These are phyloP conservation scores for Thaumatotibia leucotreta DNA, from an alignment of 1,140 invertebrate species.

Conservation along the genomic window DNA sequence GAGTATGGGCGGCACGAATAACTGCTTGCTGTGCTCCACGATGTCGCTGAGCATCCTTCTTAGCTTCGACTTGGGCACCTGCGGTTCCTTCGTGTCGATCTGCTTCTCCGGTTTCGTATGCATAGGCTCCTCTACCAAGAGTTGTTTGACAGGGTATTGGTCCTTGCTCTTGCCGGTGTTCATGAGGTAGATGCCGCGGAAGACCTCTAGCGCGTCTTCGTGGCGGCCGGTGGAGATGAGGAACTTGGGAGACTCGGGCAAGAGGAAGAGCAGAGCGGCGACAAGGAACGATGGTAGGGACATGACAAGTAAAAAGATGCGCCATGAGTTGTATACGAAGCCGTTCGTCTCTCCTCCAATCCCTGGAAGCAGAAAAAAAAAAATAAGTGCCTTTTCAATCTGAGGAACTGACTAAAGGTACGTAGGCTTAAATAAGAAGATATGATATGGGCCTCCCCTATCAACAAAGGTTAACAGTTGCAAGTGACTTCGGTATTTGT, in stretches of 20 bases:
- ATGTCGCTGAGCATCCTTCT: constrained; percentile 85
- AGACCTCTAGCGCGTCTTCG: constrained; percentile 87
- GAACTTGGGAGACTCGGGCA: constrained; percentile 96
- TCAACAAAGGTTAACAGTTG: too few species aligned
- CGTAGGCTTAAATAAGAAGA: too few species aligned
- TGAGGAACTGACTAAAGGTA: too few species aligned
- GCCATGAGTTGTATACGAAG: constrained; percentile 93
- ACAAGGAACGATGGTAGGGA: constrained; percentile 91
- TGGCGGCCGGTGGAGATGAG: constrained; percentile 85
- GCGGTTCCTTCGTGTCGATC: constrained; percentile 31
- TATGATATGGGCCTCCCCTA: too few species aligned
- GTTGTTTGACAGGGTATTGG: constrained; percentile 86
- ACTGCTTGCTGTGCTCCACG: constrained; percentile 86
- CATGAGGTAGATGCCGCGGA: constrained; percentile 85
- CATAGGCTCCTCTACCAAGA: constrained; percentile 82
- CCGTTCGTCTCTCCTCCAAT: constrained; percentile 80
- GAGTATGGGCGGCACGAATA: constrained; percentile 87
- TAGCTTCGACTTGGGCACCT: constrained; percentile 68
- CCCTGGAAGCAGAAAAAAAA: constrained; percentile 54
- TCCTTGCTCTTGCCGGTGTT: constrained; percentile 86
- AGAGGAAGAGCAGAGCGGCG: constrained; percentile 86
- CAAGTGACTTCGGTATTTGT: too few species aligned
- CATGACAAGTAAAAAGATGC: constrained; percentile 92
- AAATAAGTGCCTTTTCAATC: too few species aligned
- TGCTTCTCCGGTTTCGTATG: constrained; percentile 75